Evolutionary conservation across 2,113 vertebrate genomes (phyloP).

Genomic region (Silurus meridionalis): DNA sequence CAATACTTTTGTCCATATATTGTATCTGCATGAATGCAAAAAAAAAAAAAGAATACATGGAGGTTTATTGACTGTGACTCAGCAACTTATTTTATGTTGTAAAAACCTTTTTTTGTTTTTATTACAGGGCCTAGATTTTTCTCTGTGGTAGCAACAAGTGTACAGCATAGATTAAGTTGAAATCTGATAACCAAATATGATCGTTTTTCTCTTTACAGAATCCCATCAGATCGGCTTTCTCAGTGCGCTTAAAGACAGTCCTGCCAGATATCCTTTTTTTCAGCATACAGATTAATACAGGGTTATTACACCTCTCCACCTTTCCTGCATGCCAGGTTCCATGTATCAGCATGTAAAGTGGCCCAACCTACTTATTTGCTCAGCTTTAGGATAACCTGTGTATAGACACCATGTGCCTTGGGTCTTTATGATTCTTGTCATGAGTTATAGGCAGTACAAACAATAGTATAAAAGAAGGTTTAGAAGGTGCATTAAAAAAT

Average conservation of each 20-base stretch:
- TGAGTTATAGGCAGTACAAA: neutral
- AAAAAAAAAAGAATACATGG: neutral
- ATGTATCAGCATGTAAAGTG: neutral
- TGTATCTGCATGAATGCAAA: neutral
- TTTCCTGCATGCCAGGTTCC: constrained; percentile 21
- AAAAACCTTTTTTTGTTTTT: neutral
- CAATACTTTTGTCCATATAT: too few species aligned
- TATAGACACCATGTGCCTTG: neutral
- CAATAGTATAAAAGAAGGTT: neutral
- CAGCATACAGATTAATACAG: too few species aligned
- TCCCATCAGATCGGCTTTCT: constrained; percentile 87
- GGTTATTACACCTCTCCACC: neutral
- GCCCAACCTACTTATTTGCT: neutral
- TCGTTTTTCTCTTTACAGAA: constrained; percentile 72
- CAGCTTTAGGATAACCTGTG: neutral
- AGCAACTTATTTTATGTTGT: neutral
- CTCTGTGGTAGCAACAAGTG: neutral
- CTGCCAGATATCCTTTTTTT: constrained; percentile 95
- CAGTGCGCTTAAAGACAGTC: constrained; percentile 91
- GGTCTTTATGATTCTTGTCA: neutral
- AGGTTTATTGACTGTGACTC: neutral
- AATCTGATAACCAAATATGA: neutral
- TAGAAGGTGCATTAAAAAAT: neutral
- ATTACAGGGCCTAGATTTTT: neutral
- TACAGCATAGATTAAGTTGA: neutral